A percentile compares a stretch with the other conserved stretches of the same genome.
These are phyloP conservation scores for Accipiter virgatus DNA, from an alignment of 2,113 vertebrate species.

Conservation along the genomic window DNA sequence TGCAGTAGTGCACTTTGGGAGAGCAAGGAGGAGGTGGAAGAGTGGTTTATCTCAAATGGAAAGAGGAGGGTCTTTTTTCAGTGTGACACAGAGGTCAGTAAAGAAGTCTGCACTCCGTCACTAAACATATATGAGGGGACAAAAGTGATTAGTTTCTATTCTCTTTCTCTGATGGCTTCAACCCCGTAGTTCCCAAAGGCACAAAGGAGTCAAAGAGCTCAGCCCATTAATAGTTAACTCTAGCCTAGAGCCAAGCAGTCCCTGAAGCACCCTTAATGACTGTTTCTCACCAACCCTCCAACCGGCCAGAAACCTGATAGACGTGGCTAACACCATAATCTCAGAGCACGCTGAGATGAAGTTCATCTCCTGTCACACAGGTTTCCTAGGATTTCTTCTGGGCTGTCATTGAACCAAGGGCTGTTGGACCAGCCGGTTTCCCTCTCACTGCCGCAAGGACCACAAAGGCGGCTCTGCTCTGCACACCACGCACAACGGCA, in stretches of 20 bases:
- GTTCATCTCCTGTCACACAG: not conserved
- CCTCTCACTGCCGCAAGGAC: not conserved
- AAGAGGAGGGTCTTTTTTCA: conserved; percentile 13
- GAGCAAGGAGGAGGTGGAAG: not conserved
- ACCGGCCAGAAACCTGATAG: not conserved
- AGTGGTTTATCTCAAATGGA: conserved; percentile 37
- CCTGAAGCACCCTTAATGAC: conserved; percentile 8
- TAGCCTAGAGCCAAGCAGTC: not conserved
- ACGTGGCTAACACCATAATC: conserved; percentile 11
- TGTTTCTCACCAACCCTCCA: not conserved
- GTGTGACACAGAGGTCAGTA: conserved; percentile 64
- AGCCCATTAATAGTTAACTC: conserved; percentile 56
- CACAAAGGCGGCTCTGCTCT: not conserved
- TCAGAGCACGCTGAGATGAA: not conserved
- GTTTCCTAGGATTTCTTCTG: not conserved
- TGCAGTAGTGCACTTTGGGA: conserved; percentile 4
- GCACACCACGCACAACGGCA: fast-evolving
- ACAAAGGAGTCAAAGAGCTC: conserved; percentile 61
- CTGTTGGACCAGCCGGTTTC: not conserved
- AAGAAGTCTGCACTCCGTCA: conserved; percentile 41
- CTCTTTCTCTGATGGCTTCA: conserved; percentile 46
- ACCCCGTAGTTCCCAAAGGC: not conserved
- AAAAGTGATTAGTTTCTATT: conserved; percentile 65
- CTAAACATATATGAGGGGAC: conserved; percentile 9
- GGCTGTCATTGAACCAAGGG: not conserved